Evolutionary conservation across 2,797 vertebrate species (phyloP), one percentile per base, ranked within the genome.

Genomic region (Tolypeutes matacus): DNA sequence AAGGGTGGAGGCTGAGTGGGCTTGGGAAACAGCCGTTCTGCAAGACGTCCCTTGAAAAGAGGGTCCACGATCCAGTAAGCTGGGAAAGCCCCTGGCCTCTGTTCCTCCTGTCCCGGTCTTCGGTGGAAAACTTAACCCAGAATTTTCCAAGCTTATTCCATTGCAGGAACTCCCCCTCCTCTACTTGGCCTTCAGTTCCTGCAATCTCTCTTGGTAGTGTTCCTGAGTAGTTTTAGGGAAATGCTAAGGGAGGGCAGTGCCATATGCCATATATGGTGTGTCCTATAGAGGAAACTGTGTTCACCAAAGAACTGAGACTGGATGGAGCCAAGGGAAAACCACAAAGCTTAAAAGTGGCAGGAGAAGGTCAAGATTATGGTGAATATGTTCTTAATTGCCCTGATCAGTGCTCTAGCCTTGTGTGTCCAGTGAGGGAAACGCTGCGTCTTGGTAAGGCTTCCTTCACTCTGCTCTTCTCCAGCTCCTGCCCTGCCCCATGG

Each of bases 391-490:
- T 20, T 1, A 70, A 8, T 17, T 3, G 21, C 23, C 23, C 36
- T 8, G 23, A 6, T 5, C n/a, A 1, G 29, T 8, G 11, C 15
- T 2, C 29, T 2, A 4, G 20, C 4, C 5, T 0, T 5, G 4
- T 1, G 1, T 3, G 23, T 8, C 39, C 75, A 27, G 2, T 11
- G 11, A 53, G 23, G 46, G 34, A 0, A 29, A 31, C 1, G 34
- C 6, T 6, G 0, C 2, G 8, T 62, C 34, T 42, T 17, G 18
- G 23, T 7, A 20, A 56, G 67, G 46, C 46, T 27, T 1, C 3
- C 7, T 46, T 39, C 7, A 2, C 29, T 2, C 46, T 0, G 0
- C 7, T 18, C 1, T 1, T 12, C n/a, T 1, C 2, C 0, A 0
- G 11, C 67, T 3, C 56, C 10, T 15, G n/a, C 20, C 23, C 58